Conservation (phyloP, 2,888 invertebrate genomes). For the Eupithecia exiguata region DNA sequence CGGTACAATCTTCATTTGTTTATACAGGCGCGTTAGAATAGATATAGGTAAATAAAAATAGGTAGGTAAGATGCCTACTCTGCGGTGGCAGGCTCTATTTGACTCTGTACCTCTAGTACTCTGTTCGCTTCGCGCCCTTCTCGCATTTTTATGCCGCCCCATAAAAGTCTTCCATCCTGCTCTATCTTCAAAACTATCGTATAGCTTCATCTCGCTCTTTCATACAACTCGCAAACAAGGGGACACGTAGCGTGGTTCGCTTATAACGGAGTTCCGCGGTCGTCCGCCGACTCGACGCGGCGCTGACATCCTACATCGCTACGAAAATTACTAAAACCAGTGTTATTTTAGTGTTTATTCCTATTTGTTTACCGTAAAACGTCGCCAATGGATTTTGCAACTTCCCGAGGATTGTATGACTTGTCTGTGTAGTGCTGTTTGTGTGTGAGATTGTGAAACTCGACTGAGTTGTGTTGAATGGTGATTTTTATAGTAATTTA, state of each 20-base stretch:
- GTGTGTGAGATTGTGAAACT: conserved; percentile 72
- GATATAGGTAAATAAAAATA: background rate
- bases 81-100: conserved; percentile 49
- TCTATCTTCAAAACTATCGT: conserved; percentile 43
- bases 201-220: conserved; percentile 57
- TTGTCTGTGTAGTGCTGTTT: conserved; percentile 67
- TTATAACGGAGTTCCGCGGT: conserved; percentile 71
- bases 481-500: conserved; percentile 80
- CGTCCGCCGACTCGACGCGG: conserved; percentile 79
- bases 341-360: conserved; percentile 49
- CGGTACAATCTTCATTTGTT: conserved; percentile 66
- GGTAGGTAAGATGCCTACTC: conserved; percentile 42
- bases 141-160: conserved; percentile 71
- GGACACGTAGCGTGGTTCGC: conserved; percentile 73
- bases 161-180: conserved; percentile 58
- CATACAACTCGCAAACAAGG: conserved; percentile 61
- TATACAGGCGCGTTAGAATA: conserved; percentile 67
- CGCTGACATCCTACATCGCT: conserved; percentile 79
- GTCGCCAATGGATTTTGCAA: conserved; percentile 67
- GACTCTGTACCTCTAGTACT: conserved; percentile 42
- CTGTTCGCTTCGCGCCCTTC: conserved; percentile 70
- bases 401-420: conserved; percentile 61
- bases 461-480: conserved; percentile 78
- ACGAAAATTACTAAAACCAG: conserved; percentile 66
- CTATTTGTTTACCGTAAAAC: conserved; percentile 75